Conservation (phyloP, 2,888 invertebrate species). For the Andricus curvator region DNA sequence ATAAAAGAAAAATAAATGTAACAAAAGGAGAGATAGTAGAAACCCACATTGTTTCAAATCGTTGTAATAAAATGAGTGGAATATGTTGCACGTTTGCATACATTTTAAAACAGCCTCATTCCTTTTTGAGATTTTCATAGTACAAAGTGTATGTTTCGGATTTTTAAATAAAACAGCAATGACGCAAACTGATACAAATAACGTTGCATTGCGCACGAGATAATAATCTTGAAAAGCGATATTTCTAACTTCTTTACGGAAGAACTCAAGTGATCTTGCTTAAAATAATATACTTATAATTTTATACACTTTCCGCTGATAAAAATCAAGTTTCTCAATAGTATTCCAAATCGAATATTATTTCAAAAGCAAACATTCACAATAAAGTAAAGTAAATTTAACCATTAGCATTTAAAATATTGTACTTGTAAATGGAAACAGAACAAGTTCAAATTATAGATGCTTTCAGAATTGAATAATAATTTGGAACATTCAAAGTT, state of each 20-base stretch:
- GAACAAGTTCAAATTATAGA: too few relatives aligned
- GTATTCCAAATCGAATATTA: too few relatives aligned
- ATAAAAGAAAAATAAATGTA: background rate
- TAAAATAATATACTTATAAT: too few relatives aligned
- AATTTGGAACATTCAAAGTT: too few relatives aligned
- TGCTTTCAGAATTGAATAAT: too few relatives aligned
- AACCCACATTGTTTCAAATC: background rate
- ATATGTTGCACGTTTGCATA: background rate
- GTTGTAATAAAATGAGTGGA: background rate
- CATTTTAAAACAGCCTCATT: background rate
- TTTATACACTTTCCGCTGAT: too few relatives aligned
- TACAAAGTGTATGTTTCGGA: background rate
- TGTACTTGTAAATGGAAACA: too few relatives aligned
- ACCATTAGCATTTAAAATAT: too few relatives aligned
- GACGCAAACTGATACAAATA: constrained; percentile 9
- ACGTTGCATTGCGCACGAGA: background rate
- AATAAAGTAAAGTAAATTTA: too few relatives aligned
- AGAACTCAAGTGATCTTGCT: too few relatives aligned
- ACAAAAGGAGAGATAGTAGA: background rate
- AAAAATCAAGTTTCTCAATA: too few relatives aligned
- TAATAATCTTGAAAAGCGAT: background rate
- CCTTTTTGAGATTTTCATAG: constrained; percentile 8
- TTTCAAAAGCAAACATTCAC: too few relatives aligned
- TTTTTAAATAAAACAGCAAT: background rate
- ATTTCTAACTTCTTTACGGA: background rate